A percentile compares a stretch with the other conserved stretches of the same genome.
Evolutionary conservation across 1,140 invertebrate species (phyloP).

Genomic region (Platorchestia sp.): DNA sequence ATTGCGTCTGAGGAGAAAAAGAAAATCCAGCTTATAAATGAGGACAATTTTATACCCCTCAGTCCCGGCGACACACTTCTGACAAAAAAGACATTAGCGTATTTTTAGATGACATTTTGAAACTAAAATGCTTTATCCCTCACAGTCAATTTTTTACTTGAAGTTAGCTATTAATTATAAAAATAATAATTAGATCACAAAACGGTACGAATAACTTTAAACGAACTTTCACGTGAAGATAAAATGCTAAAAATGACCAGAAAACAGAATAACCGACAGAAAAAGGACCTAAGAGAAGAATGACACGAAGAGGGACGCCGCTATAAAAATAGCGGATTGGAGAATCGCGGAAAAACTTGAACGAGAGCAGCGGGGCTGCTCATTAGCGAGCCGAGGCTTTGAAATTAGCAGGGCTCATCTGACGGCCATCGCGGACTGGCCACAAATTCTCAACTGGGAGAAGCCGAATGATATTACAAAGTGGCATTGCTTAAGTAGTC

Average conservation of each 20-base stretch:
- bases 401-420: background rate
- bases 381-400: background rate
- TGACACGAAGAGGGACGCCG: background rate
- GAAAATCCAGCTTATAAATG: background rate
- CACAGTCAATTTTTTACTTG: background rate
- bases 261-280: background rate
- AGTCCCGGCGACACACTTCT: background rate
- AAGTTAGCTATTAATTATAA: background rate
- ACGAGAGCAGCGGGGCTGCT: background rate
- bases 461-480: background rate
- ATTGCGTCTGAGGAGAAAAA: background rate
- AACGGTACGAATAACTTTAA: background rate
- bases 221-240: background rate
- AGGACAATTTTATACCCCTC: background rate
- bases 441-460: background rate
- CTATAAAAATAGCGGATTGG: background rate
- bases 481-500: background rate
- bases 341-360: background rate
- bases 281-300: background rate
- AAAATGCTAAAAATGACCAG: background rate
- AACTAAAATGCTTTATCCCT: background rate
- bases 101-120: background rate
- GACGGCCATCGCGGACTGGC: background rate
- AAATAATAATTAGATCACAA: background rate
- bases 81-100: background rate